Evolutionary conservation across 92 coral and sea anemone genomes (phyloP).

Genomic region (Actinostola sp.): DNA sequence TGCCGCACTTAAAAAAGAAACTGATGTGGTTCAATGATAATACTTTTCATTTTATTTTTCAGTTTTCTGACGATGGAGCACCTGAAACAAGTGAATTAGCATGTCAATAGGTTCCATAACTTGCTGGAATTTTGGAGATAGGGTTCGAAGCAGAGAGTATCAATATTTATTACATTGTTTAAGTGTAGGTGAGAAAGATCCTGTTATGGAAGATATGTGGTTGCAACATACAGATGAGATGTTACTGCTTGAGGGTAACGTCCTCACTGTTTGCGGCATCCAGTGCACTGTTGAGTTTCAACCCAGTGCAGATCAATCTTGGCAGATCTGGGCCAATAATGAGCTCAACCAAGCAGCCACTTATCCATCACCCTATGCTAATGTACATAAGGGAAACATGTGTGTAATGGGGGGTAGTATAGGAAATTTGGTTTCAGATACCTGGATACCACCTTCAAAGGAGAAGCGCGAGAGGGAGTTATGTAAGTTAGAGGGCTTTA

Average conservation of each 20-base stretch:
- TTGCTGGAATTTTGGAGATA: conserved; percentile 60
- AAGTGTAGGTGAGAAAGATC: conserved; percentile 48
- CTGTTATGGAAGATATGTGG: conserved; percentile 45
- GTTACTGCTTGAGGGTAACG: conserved; percentile 40
- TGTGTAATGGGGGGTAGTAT: conserved; percentile 39
- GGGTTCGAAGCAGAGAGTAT: conserved; percentile 55
- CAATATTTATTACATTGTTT: conserved; percentile 58
- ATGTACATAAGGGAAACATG: conserved; percentile 43
- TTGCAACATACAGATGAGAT: conserved; percentile 63
- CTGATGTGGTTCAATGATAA: conserved; percentile 57
- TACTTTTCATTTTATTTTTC: conserved; percentile 50
- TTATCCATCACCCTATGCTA: too few species aligned
- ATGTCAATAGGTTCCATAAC: conserved; percentile 51
- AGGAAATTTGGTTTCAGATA: conserved; percentile 24
- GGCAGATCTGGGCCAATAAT: conserved; percentile 49
- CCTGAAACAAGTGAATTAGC: conserved; percentile 54
- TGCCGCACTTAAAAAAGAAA: conserved; percentile 40
- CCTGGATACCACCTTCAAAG: too few species aligned
- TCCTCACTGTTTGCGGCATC: conserved; percentile 9
- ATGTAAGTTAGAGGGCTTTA: too few species aligned
- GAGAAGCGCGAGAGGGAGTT: too few species aligned
- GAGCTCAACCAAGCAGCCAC: conserved; percentile 43
- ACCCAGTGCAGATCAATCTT: conserved; percentile 40
- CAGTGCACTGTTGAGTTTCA: conserved; percentile 30
- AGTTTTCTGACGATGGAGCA: conserved; percentile 60